Conservation (phyloP, 2,113 vertebrate species). For the Centropristis striata region DNA sequence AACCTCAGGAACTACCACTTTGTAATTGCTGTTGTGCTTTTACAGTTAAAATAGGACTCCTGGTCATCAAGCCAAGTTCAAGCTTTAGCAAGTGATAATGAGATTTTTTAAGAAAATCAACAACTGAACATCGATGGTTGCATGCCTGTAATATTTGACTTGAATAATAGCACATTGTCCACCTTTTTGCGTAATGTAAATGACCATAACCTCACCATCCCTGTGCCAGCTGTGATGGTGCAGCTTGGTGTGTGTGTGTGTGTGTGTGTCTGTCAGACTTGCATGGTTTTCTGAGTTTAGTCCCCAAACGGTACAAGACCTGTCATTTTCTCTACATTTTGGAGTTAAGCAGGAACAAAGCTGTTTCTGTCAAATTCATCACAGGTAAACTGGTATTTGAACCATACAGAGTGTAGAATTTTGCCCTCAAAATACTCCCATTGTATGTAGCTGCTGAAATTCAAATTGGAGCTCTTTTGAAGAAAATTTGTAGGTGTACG, state of each 20-base stretch:
- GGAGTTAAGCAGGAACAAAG: slow-evolving; percentile 7
- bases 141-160: too few relatives aligned
- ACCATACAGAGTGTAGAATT: not conserved
- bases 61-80: not conserved
- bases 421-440: not conserved
- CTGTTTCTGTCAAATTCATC: slow-evolving; percentile 6
- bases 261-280: not conserved
- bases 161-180: too few relatives aligned
- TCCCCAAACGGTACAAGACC: not conserved
- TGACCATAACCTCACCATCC: not conserved
- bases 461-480: slow-evolving; percentile 25
- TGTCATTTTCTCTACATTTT: not conserved
- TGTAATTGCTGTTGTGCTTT: not conserved
- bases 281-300: not conserved
- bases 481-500: slow-evolving; percentile 20
- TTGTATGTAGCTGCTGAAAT: slow-evolving; percentile 4
- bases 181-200: too few relatives aligned
- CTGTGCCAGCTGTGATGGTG: not conserved
- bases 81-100: not conserved
- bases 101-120: not conserved
- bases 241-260: not conserved
- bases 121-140: not conserved
- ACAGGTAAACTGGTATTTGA: not conserved
- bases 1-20: not conserved
- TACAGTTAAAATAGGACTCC: not conserved